Conservation (phyloP, 2,888 invertebrate genomes). For the Phyto melanocephala region DNA sequence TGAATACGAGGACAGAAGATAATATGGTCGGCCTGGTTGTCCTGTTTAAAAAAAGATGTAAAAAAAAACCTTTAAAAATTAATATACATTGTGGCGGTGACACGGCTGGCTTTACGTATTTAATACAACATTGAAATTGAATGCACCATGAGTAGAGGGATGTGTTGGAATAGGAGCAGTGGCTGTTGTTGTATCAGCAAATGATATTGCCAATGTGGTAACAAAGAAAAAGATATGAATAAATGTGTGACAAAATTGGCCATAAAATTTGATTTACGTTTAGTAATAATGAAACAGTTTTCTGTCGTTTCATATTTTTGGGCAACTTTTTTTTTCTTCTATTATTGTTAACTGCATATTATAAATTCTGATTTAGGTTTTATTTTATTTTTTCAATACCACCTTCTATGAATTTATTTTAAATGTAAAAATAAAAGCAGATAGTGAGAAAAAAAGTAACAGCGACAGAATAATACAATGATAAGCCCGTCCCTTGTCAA, state of each 20-base stretch:
- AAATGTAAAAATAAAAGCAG: slow-evolving; percentile 23
- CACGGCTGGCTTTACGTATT: slow-evolving; percentile 29
- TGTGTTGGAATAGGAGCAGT: slow-evolving; percentile 1
- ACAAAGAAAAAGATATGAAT: not conserved
- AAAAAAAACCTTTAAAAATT: slow-evolving; percentile 38
- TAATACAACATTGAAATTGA: not conserved
- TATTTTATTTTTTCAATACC: slow-evolving; percentile 15
- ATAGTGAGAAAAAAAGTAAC: not conserved
- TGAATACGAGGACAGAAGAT: not conserved
- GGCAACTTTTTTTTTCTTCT: slow-evolving; percentile 2
- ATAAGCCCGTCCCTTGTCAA: slow-evolving; percentile 36
- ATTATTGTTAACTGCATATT: slow-evolving; percentile 55
- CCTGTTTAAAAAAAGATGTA: not conserved
- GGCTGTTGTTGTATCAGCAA: slow-evolving; percentile 25
- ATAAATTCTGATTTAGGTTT: slow-evolving; percentile 65
- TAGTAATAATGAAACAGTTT: slow-evolving; percentile 71
- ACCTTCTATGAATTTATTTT: slow-evolving; percentile 27
- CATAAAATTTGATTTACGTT: slow-evolving; percentile 77
- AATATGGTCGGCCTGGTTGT: not conserved
- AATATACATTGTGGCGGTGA: slow-evolving; percentile 35
- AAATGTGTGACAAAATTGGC: slow-evolving; percentile 66
- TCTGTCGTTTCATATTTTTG: slow-evolving; percentile 33
- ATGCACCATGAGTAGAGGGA: not conserved
- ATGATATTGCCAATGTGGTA: slow-evolving; percentile 55
- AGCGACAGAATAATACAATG: not conserved